Conservation (phyloP, 2,888 invertebrate genomes). For the Acleris holmiana region DNA sequence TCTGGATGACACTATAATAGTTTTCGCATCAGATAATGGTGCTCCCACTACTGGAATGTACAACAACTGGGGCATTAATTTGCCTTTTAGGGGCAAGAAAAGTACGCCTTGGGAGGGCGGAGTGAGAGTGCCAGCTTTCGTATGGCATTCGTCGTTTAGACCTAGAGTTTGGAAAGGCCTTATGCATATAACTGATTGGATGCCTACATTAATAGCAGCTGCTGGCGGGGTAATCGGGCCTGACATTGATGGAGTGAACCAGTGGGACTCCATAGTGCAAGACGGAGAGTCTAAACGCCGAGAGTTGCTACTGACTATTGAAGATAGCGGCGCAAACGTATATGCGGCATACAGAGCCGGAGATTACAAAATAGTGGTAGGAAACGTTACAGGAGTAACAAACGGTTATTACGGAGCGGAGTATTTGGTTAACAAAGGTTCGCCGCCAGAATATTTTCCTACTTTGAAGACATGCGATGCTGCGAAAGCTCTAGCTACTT, state of each 20-base stretch:
- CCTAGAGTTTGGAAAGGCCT: slow-evolving; percentile 86
- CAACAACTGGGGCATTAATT: slow-evolving; percentile 90
- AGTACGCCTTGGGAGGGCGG: slow-evolving; percentile 94
- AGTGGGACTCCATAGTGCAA: slow-evolving; percentile 86
- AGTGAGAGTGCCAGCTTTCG: slow-evolving; percentile 89
- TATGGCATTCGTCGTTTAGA: slow-evolving; percentile 86
- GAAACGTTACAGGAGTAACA: slow-evolving; percentile 73
- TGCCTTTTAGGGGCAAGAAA: slow-evolving; percentile 92
- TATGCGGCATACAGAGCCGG: slow-evolving; percentile 85
- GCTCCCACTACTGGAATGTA: slow-evolving; percentile 90
- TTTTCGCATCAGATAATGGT: slow-evolving; percentile 96
- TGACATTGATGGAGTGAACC: slow-evolving; percentile 87
- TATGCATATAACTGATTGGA: slow-evolving; percentile 93
- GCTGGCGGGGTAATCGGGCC: slow-evolving; percentile 61
- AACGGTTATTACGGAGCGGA: slow-evolving; percentile 71
- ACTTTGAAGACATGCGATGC: slow-evolving; percentile 60
- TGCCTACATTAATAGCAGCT: slow-evolving; percentile 87
- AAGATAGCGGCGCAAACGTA: slow-evolving; percentile 77
- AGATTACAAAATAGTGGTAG: slow-evolving; percentile 86
- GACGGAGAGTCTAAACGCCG: slow-evolving; percentile 73
- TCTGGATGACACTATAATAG: slow-evolving; percentile 91
- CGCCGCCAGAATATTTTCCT: slow-evolving; percentile 65
- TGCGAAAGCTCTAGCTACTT: slow-evolving; percentile 59
- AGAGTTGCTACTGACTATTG: slow-evolving; percentile 84
- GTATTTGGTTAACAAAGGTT: slow-evolving; percentile 57